Evolutionary conservation across 2,888 invertebrate genomes (phyloP).

Genomic region (Drosophila greeni): DNA sequence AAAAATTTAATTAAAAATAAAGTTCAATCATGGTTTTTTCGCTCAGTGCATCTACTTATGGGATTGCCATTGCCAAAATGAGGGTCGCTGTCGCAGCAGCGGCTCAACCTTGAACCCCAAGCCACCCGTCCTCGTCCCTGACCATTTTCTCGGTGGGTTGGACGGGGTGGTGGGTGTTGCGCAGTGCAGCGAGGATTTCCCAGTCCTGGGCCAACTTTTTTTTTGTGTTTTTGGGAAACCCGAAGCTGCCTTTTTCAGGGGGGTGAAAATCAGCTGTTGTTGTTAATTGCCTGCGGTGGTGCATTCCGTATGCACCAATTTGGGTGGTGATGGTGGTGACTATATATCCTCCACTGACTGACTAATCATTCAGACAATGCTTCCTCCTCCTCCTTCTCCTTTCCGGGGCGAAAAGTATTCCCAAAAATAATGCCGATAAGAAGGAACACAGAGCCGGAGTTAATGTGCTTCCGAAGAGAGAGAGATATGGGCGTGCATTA

Average conservation of each 20-base stretch:
- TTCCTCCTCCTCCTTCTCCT: not conserved
- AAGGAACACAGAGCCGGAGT: not conserved
- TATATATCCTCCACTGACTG: slow-evolving; percentile 8
- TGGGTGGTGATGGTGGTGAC: not conserved
- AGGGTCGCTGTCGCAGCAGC: slow-evolving; percentile 46
- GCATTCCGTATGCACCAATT: slow-evolving; percentile 4
- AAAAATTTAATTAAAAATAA: not conserved
- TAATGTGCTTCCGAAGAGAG: slow-evolving; percentile 15
- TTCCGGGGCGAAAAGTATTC: slow-evolving; percentile 2
- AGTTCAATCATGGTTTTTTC: not conserved
- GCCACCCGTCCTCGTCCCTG: slow-evolving; percentile 20
- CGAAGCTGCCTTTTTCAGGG: slow-evolving; percentile 12
- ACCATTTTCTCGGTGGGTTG: not conserved
- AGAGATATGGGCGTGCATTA: slow-evolving; percentile 16
- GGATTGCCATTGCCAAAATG: slow-evolving; percentile 34
- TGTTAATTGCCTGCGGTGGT: slow-evolving; percentile 26
- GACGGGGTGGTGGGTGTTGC: slow-evolving; percentile 41
- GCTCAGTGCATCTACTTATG: slow-evolving; percentile 28
- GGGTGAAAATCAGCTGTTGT: slow-evolving; percentile 54
- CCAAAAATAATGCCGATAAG: slow-evolving; percentile 24
- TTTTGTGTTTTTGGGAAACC: slow-evolving; percentile 9
- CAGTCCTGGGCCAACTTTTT: slow-evolving; percentile 53
- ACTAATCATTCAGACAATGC: slow-evolving; percentile 22
- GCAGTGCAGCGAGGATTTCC: slow-evolving; percentile 2
- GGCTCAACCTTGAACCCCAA: slow-evolving; percentile 40